These are phyloP conservation scores for Trigoniulus corallinus DNA, from an alignment of 1,140 invertebrate species.

Conservation along the genomic window DNA sequence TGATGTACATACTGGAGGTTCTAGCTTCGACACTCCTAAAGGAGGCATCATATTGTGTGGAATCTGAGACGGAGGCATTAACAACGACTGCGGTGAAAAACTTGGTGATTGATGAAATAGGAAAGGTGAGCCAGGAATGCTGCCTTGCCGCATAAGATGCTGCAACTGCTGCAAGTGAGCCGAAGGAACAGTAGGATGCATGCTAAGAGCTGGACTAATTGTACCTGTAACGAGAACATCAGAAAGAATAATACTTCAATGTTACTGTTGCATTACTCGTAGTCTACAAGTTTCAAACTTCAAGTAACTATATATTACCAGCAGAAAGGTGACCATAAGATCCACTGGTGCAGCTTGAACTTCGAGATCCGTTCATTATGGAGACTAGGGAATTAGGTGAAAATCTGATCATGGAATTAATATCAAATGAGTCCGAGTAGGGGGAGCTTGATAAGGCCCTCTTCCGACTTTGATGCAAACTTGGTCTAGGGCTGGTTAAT, in stretches of 20 bases:
- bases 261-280: neutral
- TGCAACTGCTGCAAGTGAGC: constrained; percentile 57
- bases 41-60: constrained; percentile 17
- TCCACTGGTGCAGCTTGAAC: constrained; percentile 61
- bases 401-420: constrained; percentile 86
- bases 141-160: constrained; percentile 40
- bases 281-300: constrained; percentile 4
- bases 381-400: constrained; percentile 83
- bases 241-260: constrained; percentile 3
- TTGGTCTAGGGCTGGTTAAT: constrained; percentile 35
- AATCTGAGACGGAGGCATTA: constrained; percentile 7
- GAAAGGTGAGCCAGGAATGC: constrained; percentile 28
- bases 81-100: constrained; percentile 14
- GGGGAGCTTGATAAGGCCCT: constrained; percentile 83
- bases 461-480: constrained; percentile 57
- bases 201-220: constrained; percentile 44
- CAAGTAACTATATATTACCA: constrained; percentile 31
- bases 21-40: constrained; percentile 13
- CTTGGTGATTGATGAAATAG: constrained; percentile 16
- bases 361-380: constrained; percentile 72
- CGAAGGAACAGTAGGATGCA: constrained; percentile 38
- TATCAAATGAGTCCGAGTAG: constrained; percentile 82
- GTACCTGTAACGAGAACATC: constrained; percentile 24
- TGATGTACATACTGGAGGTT: neutral
- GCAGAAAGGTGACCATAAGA: constrained; percentile 87